Base-by-base conservation (phyloP, 1,140 invertebrate genomes). In the Pemphigus obesinymphae region DNA sequence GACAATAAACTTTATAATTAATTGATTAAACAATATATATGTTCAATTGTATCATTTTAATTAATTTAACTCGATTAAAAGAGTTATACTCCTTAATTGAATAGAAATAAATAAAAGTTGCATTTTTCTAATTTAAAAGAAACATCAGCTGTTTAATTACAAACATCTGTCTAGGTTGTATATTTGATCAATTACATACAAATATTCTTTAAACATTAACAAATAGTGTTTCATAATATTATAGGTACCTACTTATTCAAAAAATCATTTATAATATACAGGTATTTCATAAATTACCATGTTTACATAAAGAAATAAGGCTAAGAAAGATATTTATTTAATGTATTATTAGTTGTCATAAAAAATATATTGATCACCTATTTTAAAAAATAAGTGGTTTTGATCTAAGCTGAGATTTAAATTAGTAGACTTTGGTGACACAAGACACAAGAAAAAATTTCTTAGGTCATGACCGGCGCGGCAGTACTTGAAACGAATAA, bases 321-420 rank as follows among this genome's bases (percentile, higher is more conserved):
- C 68, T 78, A 26, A 31, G 48, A 37, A 1, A 58, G 13, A 50
- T 20, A 3, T 40, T 2, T 45, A 26, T 26, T 45, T 58, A 58
- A 55, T 31, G n/a, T 55, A 63, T 80, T 63, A 63, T 61, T 31
- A 23, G 63, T 43, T 6, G 55, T 26, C 13, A 26, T 43, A n/a
- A 78, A 37, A 26, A 58, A 63, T n/a, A 80, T 34, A 80, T 61
- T 10, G 53, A 37, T 78, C 37, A 29, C 13, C 15, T 61, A 34
- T 40, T 20, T 40, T 40, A 2, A 80, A n/a, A 80, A 80, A 80
- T 55, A 31, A 80, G 76, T 80, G 23, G 55, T 55, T 80, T 63
- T 80, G 76, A 78, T 58, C 34, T 45, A 43, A 80, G 53, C 76
- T 55, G 76, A 80, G 34, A 80, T 80, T 80, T 63, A 63, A 61